Evolutionary conservation across 2,113 vertebrate genomes (phyloP), one percentile per base, ranked within the genome.

Genomic region (Leiothrix lutea): DNA sequence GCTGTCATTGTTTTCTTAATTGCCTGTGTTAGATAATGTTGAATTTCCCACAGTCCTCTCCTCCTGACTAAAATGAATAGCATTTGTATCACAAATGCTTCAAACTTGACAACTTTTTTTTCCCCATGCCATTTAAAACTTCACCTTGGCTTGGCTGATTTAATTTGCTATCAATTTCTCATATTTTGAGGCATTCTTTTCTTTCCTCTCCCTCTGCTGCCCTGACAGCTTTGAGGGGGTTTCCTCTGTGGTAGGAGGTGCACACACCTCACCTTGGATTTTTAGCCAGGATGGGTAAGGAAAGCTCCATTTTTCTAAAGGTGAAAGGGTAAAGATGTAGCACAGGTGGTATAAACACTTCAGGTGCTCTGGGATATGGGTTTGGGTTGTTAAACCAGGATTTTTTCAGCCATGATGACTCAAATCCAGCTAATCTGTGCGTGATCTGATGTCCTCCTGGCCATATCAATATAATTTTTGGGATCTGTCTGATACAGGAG

Each of bases 1-100:
- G 95, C 96, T 97, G 97, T 96, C 95, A 96, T 97, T 97, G 92
- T 97, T 97, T 97, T 92, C 96, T 95, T 97, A 98, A 90, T 98
- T 97, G 97, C 96, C 15, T 90, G 80, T 56, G 93, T 94, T 96
- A 97, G 96, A 86, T 96, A 97, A 96, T 95, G 94, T 11, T 86
- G 81, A 86, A 95, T 97, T 96, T 97, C 96, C 83, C 89, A 97
- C 83, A 95, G 85, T 95, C 95, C 95, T 98, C 95, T 95, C 69
- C 90, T 94, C 64, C 92, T 81, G 77, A 82, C 72, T 93, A 90
- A 85, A 94, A 92, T 96, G 96, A 98, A 97, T 97, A 96, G 81
- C 94, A 94, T 93, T 97, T 92, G 86, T 89, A 82, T 94, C 96
- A 92, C 86, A 89, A 95, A 95, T 33, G 88, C 95, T 94, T 97